Conservation (phyloP, 1,140 invertebrate species). For the Drosophila malerkotliana region DNA sequence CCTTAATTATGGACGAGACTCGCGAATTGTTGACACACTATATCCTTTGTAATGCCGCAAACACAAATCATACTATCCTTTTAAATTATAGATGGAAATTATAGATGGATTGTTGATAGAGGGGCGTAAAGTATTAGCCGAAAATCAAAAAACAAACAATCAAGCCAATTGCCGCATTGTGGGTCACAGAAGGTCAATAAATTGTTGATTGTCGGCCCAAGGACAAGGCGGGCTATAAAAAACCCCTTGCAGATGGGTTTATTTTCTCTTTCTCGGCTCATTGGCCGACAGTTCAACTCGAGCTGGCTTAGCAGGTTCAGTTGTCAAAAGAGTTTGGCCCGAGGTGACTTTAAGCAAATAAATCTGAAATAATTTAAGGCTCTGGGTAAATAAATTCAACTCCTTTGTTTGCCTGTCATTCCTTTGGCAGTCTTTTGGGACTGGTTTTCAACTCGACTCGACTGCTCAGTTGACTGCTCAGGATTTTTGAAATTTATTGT, state of each 20-base stretch:
- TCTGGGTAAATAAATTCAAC: conserved; percentile 38
- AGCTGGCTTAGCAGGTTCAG: conserved; percentile 12
- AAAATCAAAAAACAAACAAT: conserved; percentile 27
- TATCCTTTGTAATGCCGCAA: conserved; percentile 26
- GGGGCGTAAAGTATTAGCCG: not conserved
- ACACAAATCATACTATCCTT: conserved; percentile 32
- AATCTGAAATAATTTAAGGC: conserved; percentile 47
- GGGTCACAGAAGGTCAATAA: conserved; percentile 42
- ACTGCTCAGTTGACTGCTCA: conserved; percentile 19
- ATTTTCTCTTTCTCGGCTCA: conserved; percentile 31
- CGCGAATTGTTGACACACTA: conserved; percentile 37
- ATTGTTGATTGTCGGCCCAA: conserved; percentile 38
- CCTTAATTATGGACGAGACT: conserved; percentile 42
- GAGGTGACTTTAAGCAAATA: conserved; percentile 47
- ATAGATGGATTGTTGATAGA: conserved; percentile 4
- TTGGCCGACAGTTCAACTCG: conserved; percentile 24
- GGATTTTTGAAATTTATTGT: conserved; percentile 32
- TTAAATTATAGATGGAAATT: conserved; percentile 17
- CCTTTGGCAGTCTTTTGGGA: conserved; percentile 21
- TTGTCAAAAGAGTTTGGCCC: conserved; percentile 43
- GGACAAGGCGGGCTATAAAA: conserved; percentile 12
- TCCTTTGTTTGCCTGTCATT: conserved; percentile 35
- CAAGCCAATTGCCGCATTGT: conserved; percentile 33
- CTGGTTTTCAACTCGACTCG: conserved; percentile 7
- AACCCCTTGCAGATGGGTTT: conserved; percentile 8